phyloP scores from a whole-genome alignment of 2,113 vertebrate species.

The Acanthisitta chloris region DNA sequence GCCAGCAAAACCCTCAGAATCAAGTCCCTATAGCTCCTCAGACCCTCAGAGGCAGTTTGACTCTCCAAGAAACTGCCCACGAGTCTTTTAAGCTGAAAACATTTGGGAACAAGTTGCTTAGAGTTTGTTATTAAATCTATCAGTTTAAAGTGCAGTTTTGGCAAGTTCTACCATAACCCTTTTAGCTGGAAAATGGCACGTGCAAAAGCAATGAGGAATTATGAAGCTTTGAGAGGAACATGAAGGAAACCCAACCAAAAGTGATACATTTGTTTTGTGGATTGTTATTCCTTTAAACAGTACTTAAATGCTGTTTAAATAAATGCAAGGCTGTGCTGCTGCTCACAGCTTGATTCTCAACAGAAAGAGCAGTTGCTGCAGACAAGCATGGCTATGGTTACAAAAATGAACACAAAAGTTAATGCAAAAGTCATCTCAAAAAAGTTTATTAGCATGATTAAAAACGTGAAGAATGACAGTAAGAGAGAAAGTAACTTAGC shows the following conservation, averaged over 20 bases:
- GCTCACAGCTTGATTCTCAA: background rate
- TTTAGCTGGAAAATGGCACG: background rate
- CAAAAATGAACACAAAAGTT: conserved; percentile 56
- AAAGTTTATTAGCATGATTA: conserved; percentile 84
- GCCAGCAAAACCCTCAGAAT: background rate
- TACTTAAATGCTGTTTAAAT: background rate
- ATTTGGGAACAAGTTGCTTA: background rate
- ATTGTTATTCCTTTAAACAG: background rate
- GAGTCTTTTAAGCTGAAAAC: background rate
- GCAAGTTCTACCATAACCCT: background rate
- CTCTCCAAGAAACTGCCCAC: background rate
- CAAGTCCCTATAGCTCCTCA: background rate
- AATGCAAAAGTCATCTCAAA: conserved; percentile 72
- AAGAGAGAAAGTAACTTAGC: conserved; percentile 62
- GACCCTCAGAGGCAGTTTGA: background rate
- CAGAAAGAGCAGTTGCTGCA: background rate
- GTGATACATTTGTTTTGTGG: background rate
- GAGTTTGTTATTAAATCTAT: background rate
- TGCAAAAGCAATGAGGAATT: background rate
- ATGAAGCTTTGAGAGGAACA: background rate
- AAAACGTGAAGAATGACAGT: conserved; percentile 78
- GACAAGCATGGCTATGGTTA: background rate
- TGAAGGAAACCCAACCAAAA: conserved; percentile 9
- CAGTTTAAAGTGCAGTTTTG: background rate
- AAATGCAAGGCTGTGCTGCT: background rate